Evolutionary conservation across 1,140 invertebrate genomes (phyloP), one percentile per base, ranked within the genome.

Genomic region (Eulimnadia texana): DNA sequence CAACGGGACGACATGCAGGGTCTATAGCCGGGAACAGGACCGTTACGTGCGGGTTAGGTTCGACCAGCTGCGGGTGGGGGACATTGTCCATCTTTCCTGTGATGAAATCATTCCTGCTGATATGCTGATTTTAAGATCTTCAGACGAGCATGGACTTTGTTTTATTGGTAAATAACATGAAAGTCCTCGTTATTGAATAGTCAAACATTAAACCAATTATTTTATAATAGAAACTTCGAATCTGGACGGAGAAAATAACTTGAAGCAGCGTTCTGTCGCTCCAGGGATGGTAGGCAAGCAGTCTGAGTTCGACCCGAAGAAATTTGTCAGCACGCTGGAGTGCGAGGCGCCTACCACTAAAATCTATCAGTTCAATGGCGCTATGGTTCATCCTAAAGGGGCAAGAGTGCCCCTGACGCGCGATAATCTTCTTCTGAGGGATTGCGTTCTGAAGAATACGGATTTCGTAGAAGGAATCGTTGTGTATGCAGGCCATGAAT

Each of bases 221-320:
- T 16, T 42, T 55, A 9, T 33, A 74, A 61, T 66, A 70, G 83
- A 99, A 75, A 98, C 95, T 1, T 91, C 93, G 64, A 98, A 98
- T 77, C 77, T 99, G 66, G 97, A 99, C 71, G 97, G 97, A 11
- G 97, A 99, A 77, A 98, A 93, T n/a, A 99, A 98, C 79, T 77
- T 99, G 51, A 99, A 99, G 75, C 90, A 95, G 68, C 80, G 94
- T 69, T 85, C 95, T 73, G 86, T 91, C 1, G 82, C 86, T 13
- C 74, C 79, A 56, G 86, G 84, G 22, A 83, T 84, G 67, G 74
- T 75, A 52, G 77, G 82, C 61, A 82, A 81, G 75, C 72, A 84
- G 71, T 82, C 83, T 75, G 73, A 78, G 66, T 77, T 79, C 58
- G 93, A 93, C 70, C 87, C 90, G 19, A 80, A 80, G 60, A 83